Percentiles rank a stretch among this genome's conserved stretches.
Evolutionary conservation across 64 coral and sea anemone species (phyloP).

Genomic region (Cladopsammia gracilis): DNA sequence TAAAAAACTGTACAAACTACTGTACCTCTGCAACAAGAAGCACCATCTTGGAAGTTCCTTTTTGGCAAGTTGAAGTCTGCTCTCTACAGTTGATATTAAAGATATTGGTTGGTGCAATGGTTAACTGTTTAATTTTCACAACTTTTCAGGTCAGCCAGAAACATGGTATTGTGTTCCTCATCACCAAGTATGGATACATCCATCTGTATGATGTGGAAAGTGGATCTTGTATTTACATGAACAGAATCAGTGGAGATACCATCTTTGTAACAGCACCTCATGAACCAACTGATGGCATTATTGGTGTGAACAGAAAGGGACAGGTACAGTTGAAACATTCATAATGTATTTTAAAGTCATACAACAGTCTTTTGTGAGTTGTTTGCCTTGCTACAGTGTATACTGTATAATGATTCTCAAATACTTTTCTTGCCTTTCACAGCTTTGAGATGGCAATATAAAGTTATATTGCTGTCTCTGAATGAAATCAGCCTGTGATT

Average conservation of each 20-base stretch:
- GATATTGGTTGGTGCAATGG: background rate
- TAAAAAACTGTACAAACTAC: too few relatives aligned
- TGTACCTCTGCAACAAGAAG: too few relatives aligned
- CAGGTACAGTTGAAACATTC: slow-evolving; percentile 67
- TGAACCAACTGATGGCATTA: slow-evolving; percentile 98
- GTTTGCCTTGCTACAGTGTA: too few relatives aligned
- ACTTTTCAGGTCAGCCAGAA: slow-evolving; percentile 90
- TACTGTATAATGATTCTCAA: too few relatives aligned
- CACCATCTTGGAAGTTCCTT: too few relatives aligned
- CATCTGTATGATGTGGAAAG: slow-evolving; percentile 96
- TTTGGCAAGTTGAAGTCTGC: too few relatives aligned
- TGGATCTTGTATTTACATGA: slow-evolving; percentile 99
- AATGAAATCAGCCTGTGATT: too few relatives aligned
- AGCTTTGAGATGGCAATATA: too few relatives aligned
- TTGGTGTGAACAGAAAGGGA: slow-evolving; percentile 99
- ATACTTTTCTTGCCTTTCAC: too few relatives aligned
- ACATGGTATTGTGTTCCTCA: slow-evolving; percentile 96
- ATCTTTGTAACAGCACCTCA: slow-evolving; percentile 99
- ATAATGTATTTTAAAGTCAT: background rate
- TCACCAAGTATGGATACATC: slow-evolving; percentile 99
- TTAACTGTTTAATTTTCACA: background rate
- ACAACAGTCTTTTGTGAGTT: too few relatives aligned
- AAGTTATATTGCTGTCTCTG: too few relatives aligned
- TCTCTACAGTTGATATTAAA: too few relatives aligned
- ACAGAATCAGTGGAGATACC: slow-evolving; percentile 99